A percentile compares a stretch with the other conserved stretches of the same genome.
These are phyloP conservation scores for Clivina fossor DNA, from an alignment of 2,888 invertebrate species.

Conservation along the genomic window DNA sequence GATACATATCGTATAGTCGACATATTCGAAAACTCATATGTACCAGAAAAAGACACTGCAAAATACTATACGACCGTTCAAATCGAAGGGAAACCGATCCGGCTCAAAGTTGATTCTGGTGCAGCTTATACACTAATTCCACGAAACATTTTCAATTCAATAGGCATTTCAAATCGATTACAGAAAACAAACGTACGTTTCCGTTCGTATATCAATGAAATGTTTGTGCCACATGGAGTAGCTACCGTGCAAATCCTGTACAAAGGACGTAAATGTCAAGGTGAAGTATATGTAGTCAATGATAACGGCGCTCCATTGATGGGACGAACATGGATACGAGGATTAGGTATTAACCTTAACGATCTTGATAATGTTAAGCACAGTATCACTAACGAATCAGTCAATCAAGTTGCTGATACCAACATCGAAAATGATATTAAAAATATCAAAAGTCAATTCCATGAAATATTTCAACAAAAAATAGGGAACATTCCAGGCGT, in stretches of 20 bases:
- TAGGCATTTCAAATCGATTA: too few relatives aligned
- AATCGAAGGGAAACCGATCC: background rate
- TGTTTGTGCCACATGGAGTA: background rate
- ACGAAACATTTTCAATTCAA: too few relatives aligned
- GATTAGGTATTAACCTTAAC: too few relatives aligned
- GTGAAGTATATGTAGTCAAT: slow-evolving; percentile 2
- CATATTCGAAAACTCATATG: background rate
- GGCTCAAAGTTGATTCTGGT: background rate
- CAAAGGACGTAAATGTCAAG: background rate
- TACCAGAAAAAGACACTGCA: background rate
- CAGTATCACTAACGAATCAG: too few relatives aligned
- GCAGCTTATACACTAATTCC: too few relatives aligned
- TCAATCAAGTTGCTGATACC: too few relatives aligned
- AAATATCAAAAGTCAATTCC: background rate
- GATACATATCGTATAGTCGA: background rate
- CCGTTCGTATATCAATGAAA: background rate
- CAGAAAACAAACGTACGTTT: background rate
- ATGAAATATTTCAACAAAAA: slow-evolving; percentile 7
- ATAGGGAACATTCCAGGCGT: background rate
- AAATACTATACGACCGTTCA: background rate
- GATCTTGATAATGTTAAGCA: too few relatives aligned
- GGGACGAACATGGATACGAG: too few relatives aligned
- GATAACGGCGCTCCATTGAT: background rate
- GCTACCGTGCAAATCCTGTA: background rate
- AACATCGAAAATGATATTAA: too few relatives aligned